phyloP scores from a whole-genome alignment of 1,140 invertebrate species.

The Brachionus paranguensis region DNA sequence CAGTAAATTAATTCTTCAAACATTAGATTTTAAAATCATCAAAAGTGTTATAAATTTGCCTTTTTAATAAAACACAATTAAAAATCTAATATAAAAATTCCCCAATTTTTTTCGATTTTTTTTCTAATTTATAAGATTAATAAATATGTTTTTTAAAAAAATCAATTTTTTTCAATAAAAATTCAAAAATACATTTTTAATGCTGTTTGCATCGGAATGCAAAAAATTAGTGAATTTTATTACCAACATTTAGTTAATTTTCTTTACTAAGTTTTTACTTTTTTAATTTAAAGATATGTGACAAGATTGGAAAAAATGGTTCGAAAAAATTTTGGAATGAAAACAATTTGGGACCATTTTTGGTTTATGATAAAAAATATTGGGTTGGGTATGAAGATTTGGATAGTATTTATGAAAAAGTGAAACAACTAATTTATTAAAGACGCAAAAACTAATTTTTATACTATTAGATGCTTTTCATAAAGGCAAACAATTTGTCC shows the following conservation, averaged over 20 bases:
- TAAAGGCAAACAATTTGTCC: conserved; percentile 81
- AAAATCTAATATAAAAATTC: too few species aligned
- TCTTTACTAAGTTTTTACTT: background rate
- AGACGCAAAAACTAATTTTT: conserved; percentile 41
- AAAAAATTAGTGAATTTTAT: too few species aligned
- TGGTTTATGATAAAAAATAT: conserved; percentile 71
- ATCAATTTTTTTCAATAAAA: too few species aligned
- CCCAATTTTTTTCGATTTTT: too few species aligned
- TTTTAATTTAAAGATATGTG: conserved; percentile 9
- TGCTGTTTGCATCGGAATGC: too few species aligned
- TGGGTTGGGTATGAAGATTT: conserved; percentile 89
- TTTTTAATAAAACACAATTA: too few species aligned
- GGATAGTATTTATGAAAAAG: conserved; percentile 73
- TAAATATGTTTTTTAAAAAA: too few species aligned
- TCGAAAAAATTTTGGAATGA: background rate
- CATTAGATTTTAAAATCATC: too few species aligned
- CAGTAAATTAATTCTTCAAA: too few species aligned
- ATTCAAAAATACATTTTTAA: too few species aligned
- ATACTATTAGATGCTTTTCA: conserved; percentile 72
- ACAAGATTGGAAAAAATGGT: background rate
- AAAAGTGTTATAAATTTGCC: background rate
- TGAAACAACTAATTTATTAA: conserved; percentile 49
- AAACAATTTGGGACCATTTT: conserved; percentile 4
- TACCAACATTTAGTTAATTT: too few species aligned
- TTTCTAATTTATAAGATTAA: too few species aligned